Evolutionary conservation across 2,888 invertebrate genomes (phyloP).

Genomic region (Oxytorus armatus): DNA sequence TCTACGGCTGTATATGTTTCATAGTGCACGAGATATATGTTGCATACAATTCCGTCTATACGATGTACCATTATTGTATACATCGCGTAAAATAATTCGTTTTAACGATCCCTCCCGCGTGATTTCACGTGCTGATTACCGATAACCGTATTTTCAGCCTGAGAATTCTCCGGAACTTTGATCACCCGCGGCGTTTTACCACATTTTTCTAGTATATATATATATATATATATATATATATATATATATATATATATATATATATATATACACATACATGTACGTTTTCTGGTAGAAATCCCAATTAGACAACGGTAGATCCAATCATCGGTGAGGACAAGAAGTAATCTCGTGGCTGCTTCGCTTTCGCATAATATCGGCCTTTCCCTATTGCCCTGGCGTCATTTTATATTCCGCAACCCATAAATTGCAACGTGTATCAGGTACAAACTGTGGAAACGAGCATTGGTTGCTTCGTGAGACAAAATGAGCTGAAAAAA

Average conservation of each 20-base stretch:
- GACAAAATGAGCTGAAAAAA: neutral
- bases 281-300: constrained; percentile 1
- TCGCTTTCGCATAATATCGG: constrained; percentile 5
- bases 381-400: neutral
- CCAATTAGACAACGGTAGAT: constrained; percentile 54
- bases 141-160: constrained; percentile 60
- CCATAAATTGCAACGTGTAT: neutral
- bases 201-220: neutral
- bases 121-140: constrained; percentile 66
- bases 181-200: constrained; percentile 19
- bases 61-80: constrained; percentile 36
- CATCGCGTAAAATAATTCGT: constrained; percentile 42
- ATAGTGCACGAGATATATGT: too few species aligned
- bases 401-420: neutral
- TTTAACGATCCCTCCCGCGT: constrained; percentile 56
- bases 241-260: neutral
- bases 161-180: constrained; percentile 47
- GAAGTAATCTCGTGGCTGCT: neutral
- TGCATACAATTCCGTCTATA: neutral
- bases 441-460: neutral
- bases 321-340: constrained; percentile 44
- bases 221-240: neutral
- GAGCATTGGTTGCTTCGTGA: neutral
- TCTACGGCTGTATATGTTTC: neutral
- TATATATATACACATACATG: too few species aligned